phyloP scores from a whole-genome alignment of 2,113 vertebrate genomes.

The Rhegmatorhina hoffmannsi region DNA sequence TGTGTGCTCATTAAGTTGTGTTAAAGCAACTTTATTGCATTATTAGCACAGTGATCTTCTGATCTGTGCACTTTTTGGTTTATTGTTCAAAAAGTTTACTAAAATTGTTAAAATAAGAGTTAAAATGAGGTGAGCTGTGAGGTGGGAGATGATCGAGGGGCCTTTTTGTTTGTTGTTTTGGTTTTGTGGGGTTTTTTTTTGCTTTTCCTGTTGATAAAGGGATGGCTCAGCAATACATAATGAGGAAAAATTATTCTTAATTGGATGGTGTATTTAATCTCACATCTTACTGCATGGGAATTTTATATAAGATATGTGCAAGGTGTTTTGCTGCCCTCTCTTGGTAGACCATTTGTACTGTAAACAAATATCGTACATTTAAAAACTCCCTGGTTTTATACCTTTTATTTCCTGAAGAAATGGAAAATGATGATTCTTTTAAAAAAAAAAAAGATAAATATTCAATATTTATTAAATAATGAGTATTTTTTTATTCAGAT shows the following conservation, averaged over 20 bases:
- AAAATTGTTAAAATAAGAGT: not conserved
- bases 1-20: not conserved
- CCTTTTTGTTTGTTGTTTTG: not conserved
- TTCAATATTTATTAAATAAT: not conserved
- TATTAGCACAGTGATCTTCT: not conserved
- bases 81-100: not conserved
- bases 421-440: not conserved
- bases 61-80: not conserved
- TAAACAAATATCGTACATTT: not conserved
- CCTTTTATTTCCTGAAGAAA: not conserved
- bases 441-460: not conserved
- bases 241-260: not conserved
- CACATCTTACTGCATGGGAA: not conserved
- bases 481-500: not conserved
- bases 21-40: not conserved
- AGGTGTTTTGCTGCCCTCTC: constrained; percentile 56
- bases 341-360: not conserved
- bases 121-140: not conserved
- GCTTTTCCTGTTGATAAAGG: not conserved
- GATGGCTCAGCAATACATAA: not conserved
- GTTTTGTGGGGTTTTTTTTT: not conserved
- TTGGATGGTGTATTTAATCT: not conserved
- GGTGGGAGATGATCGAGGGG: not conserved
- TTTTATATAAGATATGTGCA: not conserved
- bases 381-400: not conserved